A percentile compares a stretch with the other conserved stretches of the same genome.
Evolutionary conservation across 1,140 invertebrate species (phyloP).

Genomic region (Teleogryllus occipitalis): DNA sequence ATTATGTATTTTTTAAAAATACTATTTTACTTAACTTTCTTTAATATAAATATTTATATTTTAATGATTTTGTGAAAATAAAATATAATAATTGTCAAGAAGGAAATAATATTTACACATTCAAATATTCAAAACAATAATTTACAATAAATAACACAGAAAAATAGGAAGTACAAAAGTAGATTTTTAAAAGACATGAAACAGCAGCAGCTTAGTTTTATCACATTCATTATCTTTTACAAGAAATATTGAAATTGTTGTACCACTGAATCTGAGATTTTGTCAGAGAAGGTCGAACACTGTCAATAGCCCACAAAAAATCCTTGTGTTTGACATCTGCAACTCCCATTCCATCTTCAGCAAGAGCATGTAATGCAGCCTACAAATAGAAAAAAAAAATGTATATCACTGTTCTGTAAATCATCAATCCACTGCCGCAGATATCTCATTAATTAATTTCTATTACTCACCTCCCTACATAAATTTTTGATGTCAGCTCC

Average conservation of each 20-base stretch:
- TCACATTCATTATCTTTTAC: neutral
- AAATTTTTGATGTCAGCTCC: conserved; percentile 69
- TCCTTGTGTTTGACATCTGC: conserved; percentile 39
- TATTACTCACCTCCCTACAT: conserved; percentile 51
- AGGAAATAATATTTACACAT: neutral
- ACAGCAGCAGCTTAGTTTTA: neutral
- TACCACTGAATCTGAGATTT: conserved; percentile 38
- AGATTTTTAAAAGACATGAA: neutral
- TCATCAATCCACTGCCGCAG: neutral
- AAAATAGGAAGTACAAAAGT: neutral
- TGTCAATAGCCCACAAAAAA: conserved; percentile 44
- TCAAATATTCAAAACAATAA: neutral
- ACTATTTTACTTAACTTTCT: too few species aligned
- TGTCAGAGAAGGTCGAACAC: conserved; percentile 44
- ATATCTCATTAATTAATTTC: neutral
- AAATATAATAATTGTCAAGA: neutral
- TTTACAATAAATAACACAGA: neutral
- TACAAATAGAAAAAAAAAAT: conserved; percentile 28
- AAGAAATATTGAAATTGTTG: conserved; percentile 14
- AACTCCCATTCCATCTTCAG: conserved; percentile 43
- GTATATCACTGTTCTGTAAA: neutral
- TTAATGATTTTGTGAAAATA: neutral
- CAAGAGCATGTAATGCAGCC: conserved; percentile 57
- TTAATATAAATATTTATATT: too few species aligned
- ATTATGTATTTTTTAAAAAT: too few species aligned